Evolutionary conservation across 2,797 vertebrate genomes (phyloP), one percentile per base, ranked within the genome.

Genomic region (Synanceia verrucosa): DNA sequence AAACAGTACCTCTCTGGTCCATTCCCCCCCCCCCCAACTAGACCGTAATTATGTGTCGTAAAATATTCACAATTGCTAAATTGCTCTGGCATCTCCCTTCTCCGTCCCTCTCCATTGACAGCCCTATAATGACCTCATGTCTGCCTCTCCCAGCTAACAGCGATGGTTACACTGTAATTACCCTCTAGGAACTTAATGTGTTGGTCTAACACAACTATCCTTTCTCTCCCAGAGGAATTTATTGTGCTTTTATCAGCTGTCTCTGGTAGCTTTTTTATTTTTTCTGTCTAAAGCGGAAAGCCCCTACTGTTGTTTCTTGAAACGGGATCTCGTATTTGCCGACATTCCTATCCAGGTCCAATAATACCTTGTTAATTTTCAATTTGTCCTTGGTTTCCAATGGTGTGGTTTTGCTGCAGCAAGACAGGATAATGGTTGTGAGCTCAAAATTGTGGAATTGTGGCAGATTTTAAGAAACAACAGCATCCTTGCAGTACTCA

Each of bases 31-130:
- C 65, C 73, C 70, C 62, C 66, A 65, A 84, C 88, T 82, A 86
- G 86, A 89, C 90, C 87, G 90, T 92, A 92, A 92, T 91, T 92
- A 90, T 89, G 90, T 87, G 86, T 89, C 72, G 86, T 91, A 90
- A 91, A 93, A 92, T 91, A 92, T 91, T 93, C 85, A 85, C 65
- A 91, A 92, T 91, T 85, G 84, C 87, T 91, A 91, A 91, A 93
- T 91, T 90, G 87, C 91, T 76, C 81, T 90, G 89, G 90, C 86
- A n/a, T 88, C 82, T 80, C 85, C 83, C 53, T 52, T 86, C 87
- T 75, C 75, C 85, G 73, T 88, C 87, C 84, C 78, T 91, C 86
- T 85, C 82, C 85, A 86, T 83, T 77, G 81, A 90, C 87, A 86
- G 82, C 78, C 78, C 78, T 62, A 67, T 89, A 87, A 93, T 92